phyloP scores from a whole-genome alignment of 30 jellyfish, hydroid and myxozoan species.

The Sanderia malayensis region DNA sequence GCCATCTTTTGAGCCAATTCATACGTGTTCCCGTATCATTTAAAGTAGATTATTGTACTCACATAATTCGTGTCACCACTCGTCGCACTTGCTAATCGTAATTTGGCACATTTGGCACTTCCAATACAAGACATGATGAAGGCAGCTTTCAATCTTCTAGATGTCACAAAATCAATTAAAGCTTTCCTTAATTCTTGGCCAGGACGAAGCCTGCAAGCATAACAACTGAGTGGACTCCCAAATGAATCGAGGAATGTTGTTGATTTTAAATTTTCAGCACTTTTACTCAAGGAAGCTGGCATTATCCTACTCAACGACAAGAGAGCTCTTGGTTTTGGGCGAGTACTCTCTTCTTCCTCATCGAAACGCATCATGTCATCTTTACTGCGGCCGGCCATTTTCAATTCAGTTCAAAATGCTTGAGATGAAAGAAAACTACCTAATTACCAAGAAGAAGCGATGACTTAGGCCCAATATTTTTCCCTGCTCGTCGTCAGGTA shows the following conservation, averaged over 20 bases:
- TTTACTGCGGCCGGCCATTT: neutral
- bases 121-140: constrained; percentile 92
- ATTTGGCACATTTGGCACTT: constrained; percentile 76
- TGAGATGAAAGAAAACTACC: too few species aligned
- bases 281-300: constrained; percentile 14
- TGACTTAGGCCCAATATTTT: too few species aligned
- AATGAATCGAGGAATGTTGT: constrained; percentile 25
- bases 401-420: neutral
- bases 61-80: constrained; percentile 82
- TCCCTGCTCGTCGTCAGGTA: too few species aligned
- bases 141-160: constrained; percentile 75
- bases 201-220: constrained; percentile 68
- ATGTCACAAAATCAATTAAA: constrained; percentile 55
- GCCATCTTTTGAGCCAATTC: too few species aligned
- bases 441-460: too few species aligned
- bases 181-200: constrained; percentile 88
- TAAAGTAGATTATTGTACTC: too few species aligned
- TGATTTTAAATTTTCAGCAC: constrained; percentile 23
- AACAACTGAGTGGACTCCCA: constrained; percentile 80
- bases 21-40: too few species aligned
- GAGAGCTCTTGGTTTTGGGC: neutral
- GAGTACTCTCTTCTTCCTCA: neutral
- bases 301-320: neutral
- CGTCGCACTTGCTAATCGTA: constrained; percentile 83
- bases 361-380: neutral